Percentiles rank a stretch among this genome's conserved stretches.
phyloP scores from a whole-genome alignment of 2,888 invertebrate genomes.

The Saturnia pavonia region DNA sequence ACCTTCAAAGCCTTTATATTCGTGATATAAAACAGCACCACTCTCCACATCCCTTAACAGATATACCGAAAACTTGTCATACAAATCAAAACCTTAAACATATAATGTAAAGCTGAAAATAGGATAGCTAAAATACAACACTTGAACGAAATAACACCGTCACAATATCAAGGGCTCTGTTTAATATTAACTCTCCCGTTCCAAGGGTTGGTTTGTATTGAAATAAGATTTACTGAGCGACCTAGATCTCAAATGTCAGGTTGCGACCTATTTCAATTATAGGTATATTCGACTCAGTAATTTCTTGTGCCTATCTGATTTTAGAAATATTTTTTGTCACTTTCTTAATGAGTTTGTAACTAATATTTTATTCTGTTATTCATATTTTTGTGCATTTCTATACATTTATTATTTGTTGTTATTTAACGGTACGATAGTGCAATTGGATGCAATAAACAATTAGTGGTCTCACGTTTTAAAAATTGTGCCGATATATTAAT shows the following conservation, averaged over 20 bases:
- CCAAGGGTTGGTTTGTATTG: constrained; percentile 31
- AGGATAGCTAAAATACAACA: constrained; percentile 12
- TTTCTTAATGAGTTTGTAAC: not conserved
- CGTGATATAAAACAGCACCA: constrained; percentile 17
- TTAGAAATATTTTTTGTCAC: not conserved
- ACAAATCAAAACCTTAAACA: constrained; percentile 6
- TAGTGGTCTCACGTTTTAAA: no score
- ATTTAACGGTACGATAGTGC: not conserved
- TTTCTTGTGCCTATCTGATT: not conserved
- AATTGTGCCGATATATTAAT: no score
- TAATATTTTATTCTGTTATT: not conserved
- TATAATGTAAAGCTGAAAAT: constrained; percentile 2
- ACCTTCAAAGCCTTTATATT: constrained; percentile 19
- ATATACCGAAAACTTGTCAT: not conserved
- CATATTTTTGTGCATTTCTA: no score
- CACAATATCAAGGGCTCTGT: constrained; percentile 30
- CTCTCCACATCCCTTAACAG: constrained; percentile 18
- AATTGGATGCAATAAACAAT: no score
- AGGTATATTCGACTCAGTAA: not conserved
- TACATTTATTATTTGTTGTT: no score
- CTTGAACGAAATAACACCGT: constrained; percentile 16
- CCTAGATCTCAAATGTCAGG: constrained; percentile 53
- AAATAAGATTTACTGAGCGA: constrained; percentile 46
- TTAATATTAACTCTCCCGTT: constrained; percentile 44
- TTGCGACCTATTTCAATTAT: constrained; percentile 25